Conservation (phyloP, 2,888 invertebrate genomes). For the Norana najaformis region DNA sequence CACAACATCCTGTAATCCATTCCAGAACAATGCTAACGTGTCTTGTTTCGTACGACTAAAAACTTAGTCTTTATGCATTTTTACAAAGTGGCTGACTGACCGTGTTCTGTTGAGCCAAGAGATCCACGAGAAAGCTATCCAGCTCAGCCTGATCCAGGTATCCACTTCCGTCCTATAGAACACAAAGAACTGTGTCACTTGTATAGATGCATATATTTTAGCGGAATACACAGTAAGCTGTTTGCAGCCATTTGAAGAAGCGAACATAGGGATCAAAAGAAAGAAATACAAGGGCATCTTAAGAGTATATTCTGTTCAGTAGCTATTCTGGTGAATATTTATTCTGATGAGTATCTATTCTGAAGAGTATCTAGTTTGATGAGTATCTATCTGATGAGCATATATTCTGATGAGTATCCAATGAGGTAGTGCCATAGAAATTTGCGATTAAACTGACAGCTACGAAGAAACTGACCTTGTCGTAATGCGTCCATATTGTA, state of each 20-base stretch:
- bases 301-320: too few relatives aligned
- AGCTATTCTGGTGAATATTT: too few relatives aligned
- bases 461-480: conserved; percentile 24
- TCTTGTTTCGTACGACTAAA: neutral
- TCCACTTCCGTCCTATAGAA: conserved; percentile 35
- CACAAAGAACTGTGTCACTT: neutral
- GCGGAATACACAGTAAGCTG: too few relatives aligned
- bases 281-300: too few relatives aligned
- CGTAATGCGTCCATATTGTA: conserved; percentile 36
- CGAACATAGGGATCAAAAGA: too few relatives aligned
- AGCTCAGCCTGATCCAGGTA: conserved; percentile 33
- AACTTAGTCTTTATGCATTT: too few relatives aligned
- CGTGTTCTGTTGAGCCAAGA: conserved; percentile 28
- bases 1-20: too few relatives aligned
- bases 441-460: neutral
- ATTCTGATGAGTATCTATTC: too few relatives aligned
- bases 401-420: neutral
- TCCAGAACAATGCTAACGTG: neutral
- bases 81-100: conserved; percentile 14
- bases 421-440: neutral
- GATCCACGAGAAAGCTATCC: conserved; percentile 33
- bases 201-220: too few relatives aligned
- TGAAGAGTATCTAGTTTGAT: too few relatives aligned
- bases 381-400: too few relatives aligned
- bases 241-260: too few relatives aligned